Conservation (phyloP, 2,888 invertebrate species). For the Limnephilus rhombicus region DNA sequence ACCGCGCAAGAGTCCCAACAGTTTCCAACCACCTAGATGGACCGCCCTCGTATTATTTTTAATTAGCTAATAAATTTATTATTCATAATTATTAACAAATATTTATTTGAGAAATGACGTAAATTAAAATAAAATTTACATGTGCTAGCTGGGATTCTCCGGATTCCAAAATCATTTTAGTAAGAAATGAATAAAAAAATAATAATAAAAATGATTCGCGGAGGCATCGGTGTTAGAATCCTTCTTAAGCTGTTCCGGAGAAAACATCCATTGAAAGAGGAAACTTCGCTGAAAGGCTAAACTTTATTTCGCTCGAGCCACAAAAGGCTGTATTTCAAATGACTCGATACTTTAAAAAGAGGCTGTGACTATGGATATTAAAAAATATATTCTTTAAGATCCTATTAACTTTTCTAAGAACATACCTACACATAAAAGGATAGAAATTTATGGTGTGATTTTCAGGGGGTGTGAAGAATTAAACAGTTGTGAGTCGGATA, state of each 20-base stretch:
- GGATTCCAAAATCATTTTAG: too few relatives aligned
- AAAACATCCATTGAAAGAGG: slow-evolving; percentile 4
- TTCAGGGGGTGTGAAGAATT: neutral
- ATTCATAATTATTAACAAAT: too few relatives aligned
- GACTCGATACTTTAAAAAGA: neutral
- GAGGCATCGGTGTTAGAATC: slow-evolving; percentile 12
- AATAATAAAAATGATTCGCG: neutral
- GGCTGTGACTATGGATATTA: neutral
- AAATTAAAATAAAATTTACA: too few relatives aligned
- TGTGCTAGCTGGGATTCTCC: too few relatives aligned
- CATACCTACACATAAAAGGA: neutral
- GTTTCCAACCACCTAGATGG: too few relatives aligned
- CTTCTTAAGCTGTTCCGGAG: neutral
- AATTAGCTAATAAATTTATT: too few relatives aligned
- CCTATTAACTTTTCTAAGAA: neutral
- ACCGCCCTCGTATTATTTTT: too few relatives aligned
- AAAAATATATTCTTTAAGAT: neutral
- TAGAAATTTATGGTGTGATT: neutral
- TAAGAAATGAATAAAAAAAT: too few relatives aligned
- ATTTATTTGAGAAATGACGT: too few relatives aligned
- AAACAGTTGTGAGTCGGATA: neutral
- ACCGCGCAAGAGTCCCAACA: too few relatives aligned
- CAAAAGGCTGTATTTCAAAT: neutral
- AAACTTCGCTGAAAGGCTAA: neutral
- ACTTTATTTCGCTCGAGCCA: neutral